Evolutionary conservation across 2,888 invertebrate species (phyloP).

Genomic region (Harmothoe impar): DNA sequence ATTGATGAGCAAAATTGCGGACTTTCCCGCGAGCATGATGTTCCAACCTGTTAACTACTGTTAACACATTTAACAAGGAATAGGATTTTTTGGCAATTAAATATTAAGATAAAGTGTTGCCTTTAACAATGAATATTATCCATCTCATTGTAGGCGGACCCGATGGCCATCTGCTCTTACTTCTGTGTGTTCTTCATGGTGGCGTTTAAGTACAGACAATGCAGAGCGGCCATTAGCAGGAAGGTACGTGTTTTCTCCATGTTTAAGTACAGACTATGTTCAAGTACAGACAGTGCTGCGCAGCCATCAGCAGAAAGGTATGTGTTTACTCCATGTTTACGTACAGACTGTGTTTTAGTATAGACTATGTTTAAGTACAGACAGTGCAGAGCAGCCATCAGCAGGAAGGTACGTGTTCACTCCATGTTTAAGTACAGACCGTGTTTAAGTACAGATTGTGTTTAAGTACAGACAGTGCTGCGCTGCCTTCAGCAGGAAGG

Average conservation of each 20-base stretch:
- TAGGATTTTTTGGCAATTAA: too few relatives aligned
- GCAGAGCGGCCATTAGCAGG: conserved; percentile 73
- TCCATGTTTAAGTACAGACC: conserved; percentile 83
- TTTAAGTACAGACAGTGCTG: conserved; percentile 81
- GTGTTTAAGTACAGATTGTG: not conserved
- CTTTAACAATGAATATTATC: too few relatives aligned
- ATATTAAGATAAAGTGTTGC: too few relatives aligned
- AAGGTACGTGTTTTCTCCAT: conserved; percentile 63
- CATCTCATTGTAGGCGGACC: conserved; percentile 80
- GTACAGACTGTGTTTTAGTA: not conserved
- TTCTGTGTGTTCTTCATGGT: conserved; percentile 82
- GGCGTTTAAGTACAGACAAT: conserved; percentile 82
- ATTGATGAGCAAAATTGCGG: too few relatives aligned
- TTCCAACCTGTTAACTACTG: too few relatives aligned
- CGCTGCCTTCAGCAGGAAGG: conserved; percentile 72
- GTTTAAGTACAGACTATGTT: conserved; percentile 71
- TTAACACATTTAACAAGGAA: too few relatives aligned
- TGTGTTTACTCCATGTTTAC: conserved; percentile 82
- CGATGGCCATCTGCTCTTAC: conserved; percentile 80
- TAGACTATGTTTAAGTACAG: conserved; percentile 82
- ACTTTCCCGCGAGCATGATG: too few relatives aligned
- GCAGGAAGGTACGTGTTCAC: conserved; percentile 72
- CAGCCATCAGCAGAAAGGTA: conserved; percentile 72
- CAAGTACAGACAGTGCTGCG: conserved; percentile 80
- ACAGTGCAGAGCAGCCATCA: conserved; percentile 77